Evolutionary conservation across 2,113 vertebrate species (phyloP).

Genomic region (Myanophis thanlyinensis): DNA sequence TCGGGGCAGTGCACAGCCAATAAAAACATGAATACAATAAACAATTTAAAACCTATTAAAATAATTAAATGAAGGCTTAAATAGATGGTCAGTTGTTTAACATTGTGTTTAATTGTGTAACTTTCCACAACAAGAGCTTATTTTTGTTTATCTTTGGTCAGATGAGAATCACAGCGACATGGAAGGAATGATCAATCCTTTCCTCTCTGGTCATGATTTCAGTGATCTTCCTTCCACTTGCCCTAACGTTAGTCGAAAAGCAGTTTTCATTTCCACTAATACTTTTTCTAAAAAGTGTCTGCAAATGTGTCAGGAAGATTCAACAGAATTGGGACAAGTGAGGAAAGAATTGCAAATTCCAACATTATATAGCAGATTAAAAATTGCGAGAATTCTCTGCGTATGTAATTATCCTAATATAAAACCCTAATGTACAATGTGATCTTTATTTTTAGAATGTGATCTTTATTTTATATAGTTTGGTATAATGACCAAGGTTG

Average conservation of each 20-base stretch:
- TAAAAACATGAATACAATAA: no score
- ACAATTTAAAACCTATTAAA: no score
- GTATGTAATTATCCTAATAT: neutral
- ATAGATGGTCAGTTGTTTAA: no score
- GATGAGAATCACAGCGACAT: neutral
- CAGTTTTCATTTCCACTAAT: neutral
- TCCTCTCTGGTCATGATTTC: neutral
- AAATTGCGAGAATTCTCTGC: neutral
- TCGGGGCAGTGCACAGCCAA: no score
- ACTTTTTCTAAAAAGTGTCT: neutral
- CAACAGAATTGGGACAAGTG: neutral
- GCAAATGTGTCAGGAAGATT: neutral
- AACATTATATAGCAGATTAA: neutral
- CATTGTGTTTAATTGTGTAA: neutral
- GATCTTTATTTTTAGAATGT: neutral
- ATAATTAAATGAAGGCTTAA: no score
- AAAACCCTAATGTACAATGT: no score
- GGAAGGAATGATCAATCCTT: neutral
- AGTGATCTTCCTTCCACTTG: neutral
- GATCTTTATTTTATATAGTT: neutral
- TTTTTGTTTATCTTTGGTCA: neutral
- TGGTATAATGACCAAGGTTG: neutral
- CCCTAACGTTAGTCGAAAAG: neutral
- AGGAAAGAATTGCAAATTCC: neutral
- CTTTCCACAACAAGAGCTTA: neutral